Evolutionary conservation across 2,797 vertebrate species (phyloP), one percentile per base, ranked within the genome.

Genomic region (Etheostoma nigrum): DNA sequence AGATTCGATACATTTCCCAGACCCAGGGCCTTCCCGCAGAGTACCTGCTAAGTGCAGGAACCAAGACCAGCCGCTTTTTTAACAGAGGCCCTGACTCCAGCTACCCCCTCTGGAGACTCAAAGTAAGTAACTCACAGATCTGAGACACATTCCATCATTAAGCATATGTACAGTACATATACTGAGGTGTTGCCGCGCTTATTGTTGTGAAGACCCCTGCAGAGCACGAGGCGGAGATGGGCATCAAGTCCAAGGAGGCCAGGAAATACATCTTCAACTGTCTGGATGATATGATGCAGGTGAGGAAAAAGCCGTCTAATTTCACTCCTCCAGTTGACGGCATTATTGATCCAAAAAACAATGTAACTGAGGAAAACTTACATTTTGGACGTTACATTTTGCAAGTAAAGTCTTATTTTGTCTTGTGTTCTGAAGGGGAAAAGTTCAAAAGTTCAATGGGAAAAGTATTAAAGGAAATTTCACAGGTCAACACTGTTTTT

Each of bases 261-360:
- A 95, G 98, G 80, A 99, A 99, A 92, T 99, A 99, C 75, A 99
- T 99, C 89, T 99, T 99, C 84, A 99, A 99, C 93, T 99, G 98
- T 92, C 96, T 99, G 68, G 98, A 99, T 91, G 98, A 99, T 81
- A 99, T 99, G 98, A 98, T 98, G 90, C 98, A 99, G 97, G 98
- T 99, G 77, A 86, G 92, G 62, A 68, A 2, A 36, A 18, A 52
- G 14, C 8, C 0, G 12, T 54, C 45, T 70, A 4, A 53, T 30
- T n/a, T 36, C 27, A 18, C n/a, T 25, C 13, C 18, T 16, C 2
- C 16, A 47, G 4, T 5, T 58, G 4, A 57, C 18, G 10, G 19
- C 42, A 9, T 42, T 30, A 21, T 25, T n/a, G 45, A 25, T 25
- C 4, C 25, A 1, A 25, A 25, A 25, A 25, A 25, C 25, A 25